Base-by-base conservation (phyloP, 2,888 invertebrate species). In the Endotricha flammealis region DNA sequence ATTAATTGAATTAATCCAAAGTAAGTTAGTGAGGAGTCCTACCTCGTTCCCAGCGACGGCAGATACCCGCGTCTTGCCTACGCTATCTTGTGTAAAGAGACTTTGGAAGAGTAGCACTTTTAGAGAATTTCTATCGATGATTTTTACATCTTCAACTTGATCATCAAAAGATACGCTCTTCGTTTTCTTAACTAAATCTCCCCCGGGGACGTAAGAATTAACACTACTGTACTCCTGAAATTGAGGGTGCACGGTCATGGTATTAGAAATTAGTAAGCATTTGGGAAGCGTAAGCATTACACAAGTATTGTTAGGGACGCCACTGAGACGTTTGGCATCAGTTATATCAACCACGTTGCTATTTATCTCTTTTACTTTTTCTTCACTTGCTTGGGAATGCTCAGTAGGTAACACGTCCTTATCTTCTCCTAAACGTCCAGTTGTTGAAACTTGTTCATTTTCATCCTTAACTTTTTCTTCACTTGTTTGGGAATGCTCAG, bases 21-120 rank as follows among this genome's bases (percentile, higher is more conserved):
- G n/a, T 8, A 27, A 17, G 11, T 14, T 25, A 17, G n/a, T 12
- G 7, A 48, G 47, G 49, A 41, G 32, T 63, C 77, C 75, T 79
- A 80, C 80, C 80, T 79, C 73, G 36, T 60, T 47, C 44, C 55
- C 56, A 56, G 51, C 48, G 55, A 41, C 46, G 48, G 65, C 41
- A 32, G 64, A 46, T 48, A 50, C 51, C 46, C 49, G 42, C 37
- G 43, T 42, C 46, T 60, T 61, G 47, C 61, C 62, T 44, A 50
- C 55, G 49, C 48, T 55, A 60, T 70, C 64, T 54, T 65, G 60
- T 57, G 68, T 65, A 48, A 64, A 62, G 36, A 65, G 48, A 48
- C 64, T 73, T 56, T 73, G 70, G 44, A 79, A 72, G 44, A 80
- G 64, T 39, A 80, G 65, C 40, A 68, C 57, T 64, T 64, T 74